phyloP scores from a whole-genome alignment of 2,797 vertebrate genomes.

The Labeo calbasu region DNA sequence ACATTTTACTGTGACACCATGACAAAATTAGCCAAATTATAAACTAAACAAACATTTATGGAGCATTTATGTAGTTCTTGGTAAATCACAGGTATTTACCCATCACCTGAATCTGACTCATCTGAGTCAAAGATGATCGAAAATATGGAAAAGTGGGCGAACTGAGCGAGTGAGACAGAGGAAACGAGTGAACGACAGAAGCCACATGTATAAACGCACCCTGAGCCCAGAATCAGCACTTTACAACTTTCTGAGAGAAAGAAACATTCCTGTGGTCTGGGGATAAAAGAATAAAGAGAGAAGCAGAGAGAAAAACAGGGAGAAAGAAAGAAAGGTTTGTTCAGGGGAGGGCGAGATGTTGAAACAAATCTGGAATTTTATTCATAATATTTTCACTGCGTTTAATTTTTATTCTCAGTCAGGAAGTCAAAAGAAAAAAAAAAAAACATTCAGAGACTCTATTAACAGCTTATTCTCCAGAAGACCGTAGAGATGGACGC shows the following conservation, averaged over 20 bases:
- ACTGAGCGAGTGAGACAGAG: constrained; percentile 40
- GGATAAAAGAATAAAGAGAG: constrained; percentile 37
- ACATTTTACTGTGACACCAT: not conserved
- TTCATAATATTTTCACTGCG: constrained; percentile 74
- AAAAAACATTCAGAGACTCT: constrained; percentile 51
- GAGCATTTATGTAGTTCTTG: not conserved
- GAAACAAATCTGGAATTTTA: constrained; percentile 69
- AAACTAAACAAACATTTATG: not conserved
- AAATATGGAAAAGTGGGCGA: not conserved
- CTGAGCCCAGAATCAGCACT: constrained; percentile 78
- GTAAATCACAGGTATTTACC: not conserved
- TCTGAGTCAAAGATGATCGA: not conserved
- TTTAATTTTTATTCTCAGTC: constrained; percentile 56
- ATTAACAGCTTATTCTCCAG: constrained; percentile 63
- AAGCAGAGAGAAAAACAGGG: constrained; percentile 40
- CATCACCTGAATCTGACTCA: no score
- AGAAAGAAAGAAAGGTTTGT: constrained; percentile 30
- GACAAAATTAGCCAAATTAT: not conserved
- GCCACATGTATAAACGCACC: constrained; percentile 74
- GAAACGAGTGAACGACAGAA: constrained; percentile 56
- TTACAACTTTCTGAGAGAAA: constrained; percentile 77
- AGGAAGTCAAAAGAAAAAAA: constrained; percentile 35
- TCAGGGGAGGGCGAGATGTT: constrained; percentile 54
- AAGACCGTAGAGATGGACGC: constrained; percentile 21
- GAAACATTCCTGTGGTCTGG: constrained; percentile 76